Evolutionary conservation across 2,113 vertebrate genomes (phyloP).

Genomic region (Nothobranchius furzeri): DNA sequence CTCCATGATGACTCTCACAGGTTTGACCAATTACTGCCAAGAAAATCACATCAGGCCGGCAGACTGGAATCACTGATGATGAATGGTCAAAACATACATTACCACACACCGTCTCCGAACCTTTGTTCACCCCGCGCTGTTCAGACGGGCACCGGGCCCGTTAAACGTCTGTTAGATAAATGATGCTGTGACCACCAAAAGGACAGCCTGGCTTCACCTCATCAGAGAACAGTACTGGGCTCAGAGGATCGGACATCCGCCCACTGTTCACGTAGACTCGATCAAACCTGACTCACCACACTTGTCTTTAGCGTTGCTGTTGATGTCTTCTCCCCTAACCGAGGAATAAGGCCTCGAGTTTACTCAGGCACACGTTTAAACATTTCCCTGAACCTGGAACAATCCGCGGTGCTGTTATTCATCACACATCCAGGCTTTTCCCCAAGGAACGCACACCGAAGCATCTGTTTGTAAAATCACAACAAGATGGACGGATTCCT

Average conservation of each 20-base stretch:
- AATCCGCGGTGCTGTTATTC: conserved; percentile 23
- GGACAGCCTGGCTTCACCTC: conserved; percentile 44
- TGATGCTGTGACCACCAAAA: conserved; percentile 20
- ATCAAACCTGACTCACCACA: neutral
- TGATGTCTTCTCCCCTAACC: neutral
- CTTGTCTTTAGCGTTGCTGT: conserved; percentile 7
- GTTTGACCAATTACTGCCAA: conserved; percentile 37
- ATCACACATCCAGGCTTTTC: conserved; percentile 10
- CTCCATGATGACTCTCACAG: conserved; percentile 41
- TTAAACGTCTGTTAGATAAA: conserved; percentile 40
- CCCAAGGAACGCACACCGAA: neutral
- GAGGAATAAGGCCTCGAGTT: neutral
- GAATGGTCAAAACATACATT: conserved; percentile 49
- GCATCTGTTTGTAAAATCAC: conserved; percentile 49
- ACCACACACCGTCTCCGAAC: conserved; percentile 47
- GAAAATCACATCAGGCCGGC: conserved; percentile 42
- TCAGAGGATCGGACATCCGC: neutral
- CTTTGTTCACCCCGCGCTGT: conserved; percentile 26
- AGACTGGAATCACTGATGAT: conserved; percentile 50
- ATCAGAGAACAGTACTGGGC: conserved; percentile 28
- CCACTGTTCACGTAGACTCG: no score
- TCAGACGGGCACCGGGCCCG: conserved; percentile 32
- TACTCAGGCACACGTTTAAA: conserved; percentile 34
- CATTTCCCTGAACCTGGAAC: conserved; percentile 19
- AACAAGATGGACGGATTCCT: conserved; percentile 15